Conservation (phyloP, 2,888 invertebrate species). For the Dolomedes plantarius region DNA sequence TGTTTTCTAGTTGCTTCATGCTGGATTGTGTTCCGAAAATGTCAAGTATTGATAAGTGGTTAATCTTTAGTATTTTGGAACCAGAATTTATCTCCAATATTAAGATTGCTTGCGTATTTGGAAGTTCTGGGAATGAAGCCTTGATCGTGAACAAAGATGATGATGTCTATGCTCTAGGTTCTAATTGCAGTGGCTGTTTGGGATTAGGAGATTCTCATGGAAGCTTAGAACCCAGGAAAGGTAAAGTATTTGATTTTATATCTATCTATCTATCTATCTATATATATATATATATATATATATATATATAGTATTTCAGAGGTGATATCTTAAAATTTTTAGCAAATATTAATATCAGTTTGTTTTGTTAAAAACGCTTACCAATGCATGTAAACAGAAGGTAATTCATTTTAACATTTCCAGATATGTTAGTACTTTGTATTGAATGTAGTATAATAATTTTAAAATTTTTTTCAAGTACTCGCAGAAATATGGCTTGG, state of each 20-base stretch:
- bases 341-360: too few species aligned
- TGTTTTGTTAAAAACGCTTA: too few species aligned
- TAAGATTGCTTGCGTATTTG: constrained; percentile 80
- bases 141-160: constrained; percentile 80
- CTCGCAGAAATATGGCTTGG: too few species aligned
- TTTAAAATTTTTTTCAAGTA: too few species aligned
- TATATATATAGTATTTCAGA: too few species aligned
- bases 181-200: constrained; percentile 80
- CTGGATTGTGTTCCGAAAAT: constrained; percentile 44
- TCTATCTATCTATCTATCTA: too few species aligned
- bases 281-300: too few species aligned
- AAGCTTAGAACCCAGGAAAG: constrained; percentile 77
- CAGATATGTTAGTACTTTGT: too few species aligned
- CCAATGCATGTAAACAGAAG: too few species aligned
- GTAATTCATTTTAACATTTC: too few species aligned
- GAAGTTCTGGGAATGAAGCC: constrained; percentile 81
- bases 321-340: too few species aligned
- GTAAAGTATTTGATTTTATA: constrained; percentile 13
- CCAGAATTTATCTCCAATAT: constrained; percentile 79
- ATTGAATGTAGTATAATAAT: too few species aligned
- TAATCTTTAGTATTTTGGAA: constrained; percentile 80
- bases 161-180: constrained; percentile 81
- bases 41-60: constrained; percentile 79
- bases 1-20: constrained; percentile 30
- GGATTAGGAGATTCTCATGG: constrained; percentile 80